Conservation (phyloP, 2,797 vertebrate genomes). For the Rousettus madagascariensis region DNA sequence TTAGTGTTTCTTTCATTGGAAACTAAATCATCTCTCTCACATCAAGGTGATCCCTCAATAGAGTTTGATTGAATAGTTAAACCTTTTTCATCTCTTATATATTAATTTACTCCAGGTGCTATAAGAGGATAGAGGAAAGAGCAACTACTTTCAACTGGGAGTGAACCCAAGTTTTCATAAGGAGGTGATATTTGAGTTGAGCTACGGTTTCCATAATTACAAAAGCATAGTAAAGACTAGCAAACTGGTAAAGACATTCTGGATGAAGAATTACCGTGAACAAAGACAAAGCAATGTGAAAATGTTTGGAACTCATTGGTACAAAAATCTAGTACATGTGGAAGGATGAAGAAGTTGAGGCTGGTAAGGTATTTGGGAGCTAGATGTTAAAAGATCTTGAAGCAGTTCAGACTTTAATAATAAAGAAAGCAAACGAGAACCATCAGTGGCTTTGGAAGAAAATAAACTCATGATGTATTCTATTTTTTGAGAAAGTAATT, state of each 20-base stretch:
- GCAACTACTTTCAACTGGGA: not conserved
- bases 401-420: not conserved
- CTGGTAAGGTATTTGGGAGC: not conserved
- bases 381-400: not conserved
- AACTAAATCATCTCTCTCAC: not conserved
- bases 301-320: not conserved
- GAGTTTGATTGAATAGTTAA: not conserved
- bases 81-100: not conserved
- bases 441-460: not conserved
- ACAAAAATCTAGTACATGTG: not conserved
- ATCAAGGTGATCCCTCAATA: not conserved
- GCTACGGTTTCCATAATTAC: not conserved
- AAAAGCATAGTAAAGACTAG: not conserved
- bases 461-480: not conserved
- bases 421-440: not conserved
- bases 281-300: slow-evolving; percentile 29
- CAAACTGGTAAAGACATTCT: not conserved
- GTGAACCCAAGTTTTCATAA: not conserved
- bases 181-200: not conserved
- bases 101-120: slow-evolving; percentile 8
- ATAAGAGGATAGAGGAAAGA: not conserved
- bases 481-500: not conserved
- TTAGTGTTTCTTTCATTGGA: slow-evolving; percentile 28
- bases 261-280: not conserved
- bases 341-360: not conserved